Base-by-base conservation (phyloP, 2,888 invertebrate genomes). In the Rhamnusium bicolor region DNA sequence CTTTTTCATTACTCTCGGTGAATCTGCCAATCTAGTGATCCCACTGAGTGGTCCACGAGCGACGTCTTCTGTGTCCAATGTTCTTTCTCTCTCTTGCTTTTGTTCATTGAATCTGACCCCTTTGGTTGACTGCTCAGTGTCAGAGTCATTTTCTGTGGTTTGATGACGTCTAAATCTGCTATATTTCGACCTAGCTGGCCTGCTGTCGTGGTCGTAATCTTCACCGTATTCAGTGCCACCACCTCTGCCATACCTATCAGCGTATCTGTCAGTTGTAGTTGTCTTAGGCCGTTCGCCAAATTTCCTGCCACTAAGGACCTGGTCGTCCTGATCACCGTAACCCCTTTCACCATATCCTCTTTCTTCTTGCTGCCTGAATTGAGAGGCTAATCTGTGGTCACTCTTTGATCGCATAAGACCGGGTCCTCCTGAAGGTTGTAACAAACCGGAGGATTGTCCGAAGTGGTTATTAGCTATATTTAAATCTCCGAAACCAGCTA, bases 341-440 rank as follows among this genome's bases (percentile, higher is more conserved):
- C 92, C 91, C 79, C 86, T 81, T 54, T 92, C 91, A 78, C 86
- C 82, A 29, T 87, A 88, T 56, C 86, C 85, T 49, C 85, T 82
- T 21, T 91, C 91, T 84, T 95, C 95, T 86, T 96, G 95, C 84
- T 95, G 94, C 40, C 96, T 92, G 88, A 96, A 96, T 85, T 97
- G 97, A 0, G 95, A 90, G 4, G 97, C 96, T 75, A 98, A 89
- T 49, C 97, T 92, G 87, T 97, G 97, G 86, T 98, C 97, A 86
- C 97, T 97, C 88, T 98, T 97, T 75, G 96, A 97, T 78, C 97
- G 91, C 92, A 97, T 96, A 16, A 98, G 89, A 0, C 96, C 96
- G 54, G 94, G 94, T 5, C 91, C 90, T 49, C 89, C 89, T 62
- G 92, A 92, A 12, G 92, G 91, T 62, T 90, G 90, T 75, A 89